Conservation (phyloP, 2,797 vertebrate genomes). For the Sphenodon punctatus region DNA sequence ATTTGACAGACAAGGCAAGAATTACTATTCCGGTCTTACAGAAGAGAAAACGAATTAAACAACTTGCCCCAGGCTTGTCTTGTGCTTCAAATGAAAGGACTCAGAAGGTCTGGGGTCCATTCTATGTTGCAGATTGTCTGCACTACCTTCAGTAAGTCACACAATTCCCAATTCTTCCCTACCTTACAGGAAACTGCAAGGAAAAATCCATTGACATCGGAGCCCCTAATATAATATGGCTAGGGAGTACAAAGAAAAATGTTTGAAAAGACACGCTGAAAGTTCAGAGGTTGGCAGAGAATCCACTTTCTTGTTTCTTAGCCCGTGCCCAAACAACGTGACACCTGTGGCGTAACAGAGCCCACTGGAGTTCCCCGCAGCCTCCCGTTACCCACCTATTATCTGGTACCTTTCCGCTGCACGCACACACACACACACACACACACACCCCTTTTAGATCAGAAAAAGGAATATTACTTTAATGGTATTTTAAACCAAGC, state of each 20-base stretch:
- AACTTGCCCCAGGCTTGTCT: background rate
- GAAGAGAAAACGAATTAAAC: background rate
- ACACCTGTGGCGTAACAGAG: too few relatives aligned
- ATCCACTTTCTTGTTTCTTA: too few relatives aligned
- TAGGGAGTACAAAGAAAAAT: too few relatives aligned
- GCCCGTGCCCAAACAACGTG: background rate
- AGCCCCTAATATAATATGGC: background rate
- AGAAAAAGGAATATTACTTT: too few relatives aligned
- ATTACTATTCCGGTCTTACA: background rate
- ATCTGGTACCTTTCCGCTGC: too few relatives aligned
- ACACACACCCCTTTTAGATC: too few relatives aligned
- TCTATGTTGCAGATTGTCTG: background rate
- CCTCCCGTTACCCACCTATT: too few relatives aligned
- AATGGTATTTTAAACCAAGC: too few relatives aligned
- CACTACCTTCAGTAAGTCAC: background rate
- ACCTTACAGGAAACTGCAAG: background rate
- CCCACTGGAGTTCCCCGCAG: too few relatives aligned
- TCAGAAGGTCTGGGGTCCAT: fast-evolving
- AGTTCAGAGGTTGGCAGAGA: too few relatives aligned
- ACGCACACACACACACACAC: too few relatives aligned
- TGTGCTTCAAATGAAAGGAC: background rate
- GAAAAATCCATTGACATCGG: background rate
- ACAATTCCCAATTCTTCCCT: background rate
- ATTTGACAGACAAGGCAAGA: background rate
- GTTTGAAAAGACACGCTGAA: too few relatives aligned